A percentile compares a stretch with the other conserved stretches of the same genome.
Evolutionary conservation across 2,797 vertebrate genomes (phyloP).

Genomic region (Onychomys arenicola): DNA sequence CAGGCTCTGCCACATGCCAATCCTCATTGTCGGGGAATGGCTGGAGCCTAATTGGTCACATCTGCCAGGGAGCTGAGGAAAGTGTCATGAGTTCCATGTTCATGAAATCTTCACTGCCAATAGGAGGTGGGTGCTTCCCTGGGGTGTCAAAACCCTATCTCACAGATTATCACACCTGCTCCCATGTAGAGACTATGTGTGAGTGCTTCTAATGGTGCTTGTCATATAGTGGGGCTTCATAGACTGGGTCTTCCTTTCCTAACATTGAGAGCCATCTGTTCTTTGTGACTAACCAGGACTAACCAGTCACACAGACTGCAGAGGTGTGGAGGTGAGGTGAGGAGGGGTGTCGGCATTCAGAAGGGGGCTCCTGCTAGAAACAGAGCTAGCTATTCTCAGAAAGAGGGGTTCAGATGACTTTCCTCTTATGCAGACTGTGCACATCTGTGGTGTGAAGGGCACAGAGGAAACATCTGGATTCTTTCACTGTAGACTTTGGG

Average conservation of each 20-base stretch:
- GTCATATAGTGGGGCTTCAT: background rate
- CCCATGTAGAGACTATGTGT: background rate
- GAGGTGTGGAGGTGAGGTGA: background rate
- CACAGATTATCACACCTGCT: too few species aligned
- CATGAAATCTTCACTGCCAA: fast-evolving
- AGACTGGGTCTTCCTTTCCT: background rate
- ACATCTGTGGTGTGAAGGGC: background rate
- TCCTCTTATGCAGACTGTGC: background rate
- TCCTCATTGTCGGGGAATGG: background rate
- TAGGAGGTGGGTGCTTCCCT: background rate
- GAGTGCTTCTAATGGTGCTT: fast-evolving
- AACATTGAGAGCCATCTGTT: background rate
- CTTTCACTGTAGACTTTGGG: fast-evolving
- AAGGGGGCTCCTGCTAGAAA: background rate
- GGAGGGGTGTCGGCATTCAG: background rate
- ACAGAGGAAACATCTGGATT: background rate
- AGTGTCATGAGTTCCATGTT: background rate
- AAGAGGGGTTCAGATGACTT: background rate
- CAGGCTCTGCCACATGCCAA: background rate
- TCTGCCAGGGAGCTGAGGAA: background rate
- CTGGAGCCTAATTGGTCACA: background rate
- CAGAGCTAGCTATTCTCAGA: background rate
- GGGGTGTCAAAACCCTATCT: background rate
- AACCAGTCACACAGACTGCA: background rate
- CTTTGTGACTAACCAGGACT: background rate